phyloP scores from a whole-genome alignment of 2,888 invertebrate genomes.

The Melanostoma scalare region DNA sequence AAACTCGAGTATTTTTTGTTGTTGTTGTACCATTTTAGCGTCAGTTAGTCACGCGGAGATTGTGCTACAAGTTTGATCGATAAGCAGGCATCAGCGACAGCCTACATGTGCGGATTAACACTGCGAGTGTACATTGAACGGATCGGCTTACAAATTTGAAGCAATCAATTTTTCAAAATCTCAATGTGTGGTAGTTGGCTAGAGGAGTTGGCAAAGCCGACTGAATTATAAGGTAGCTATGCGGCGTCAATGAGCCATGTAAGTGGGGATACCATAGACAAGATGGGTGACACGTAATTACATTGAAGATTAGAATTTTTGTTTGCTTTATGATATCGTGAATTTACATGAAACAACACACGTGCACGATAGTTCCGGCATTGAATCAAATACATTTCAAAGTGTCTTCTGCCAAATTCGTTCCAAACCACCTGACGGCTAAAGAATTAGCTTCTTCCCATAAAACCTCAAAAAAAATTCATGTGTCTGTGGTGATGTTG shows the following conservation, averaged over 20 bases:
- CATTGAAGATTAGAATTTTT: not conserved
- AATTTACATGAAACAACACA: not conserved
- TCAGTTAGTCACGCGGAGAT: constrained; percentile 47
- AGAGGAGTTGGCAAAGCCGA: constrained; percentile 13
- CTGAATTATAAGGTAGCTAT: constrained; percentile 31
- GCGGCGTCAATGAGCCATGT: constrained; percentile 29
- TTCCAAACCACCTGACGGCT: constrained; percentile 19
- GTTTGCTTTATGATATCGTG: not conserved
- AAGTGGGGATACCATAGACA: constrained; percentile 1
- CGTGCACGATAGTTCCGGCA: constrained; percentile 27
- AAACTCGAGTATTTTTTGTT: not conserved
- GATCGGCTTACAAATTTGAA: constrained; percentile 48
- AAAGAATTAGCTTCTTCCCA: constrained; percentile 38
- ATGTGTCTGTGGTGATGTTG: constrained; percentile 32
- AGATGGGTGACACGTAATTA: not conserved
- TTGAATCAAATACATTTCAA: constrained; percentile 19
- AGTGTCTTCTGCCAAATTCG: constrained; percentile 19
- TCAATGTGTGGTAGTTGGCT: constrained; percentile 35
- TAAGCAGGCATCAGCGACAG: constrained; percentile 31
- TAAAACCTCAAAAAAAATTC: constrained; percentile 8
- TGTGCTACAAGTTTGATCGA: constrained; percentile 68
- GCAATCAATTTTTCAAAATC: constrained; percentile 57
- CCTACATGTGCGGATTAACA: constrained; percentile 47
- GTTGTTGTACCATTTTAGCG: constrained; percentile 44
- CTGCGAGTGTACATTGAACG: constrained; percentile 23